phyloP scores from a whole-genome alignment of 2,888 invertebrate species.

The Saturnia pavonia region DNA sequence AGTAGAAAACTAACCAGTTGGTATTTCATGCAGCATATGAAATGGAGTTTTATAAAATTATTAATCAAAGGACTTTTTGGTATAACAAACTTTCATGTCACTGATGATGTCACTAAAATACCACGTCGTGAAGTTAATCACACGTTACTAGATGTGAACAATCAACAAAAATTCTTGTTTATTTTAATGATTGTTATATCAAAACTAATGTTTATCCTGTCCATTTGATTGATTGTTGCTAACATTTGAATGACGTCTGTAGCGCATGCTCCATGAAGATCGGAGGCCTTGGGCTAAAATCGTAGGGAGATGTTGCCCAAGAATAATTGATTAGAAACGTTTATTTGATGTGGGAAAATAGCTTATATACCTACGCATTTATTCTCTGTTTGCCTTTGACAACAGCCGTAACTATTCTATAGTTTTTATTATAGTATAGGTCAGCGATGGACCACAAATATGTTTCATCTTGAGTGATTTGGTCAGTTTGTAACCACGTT shows the following conservation, averaged over 20 bases:
- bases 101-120: slow-evolving; percentile 35
- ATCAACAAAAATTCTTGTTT: slow-evolving; percentile 60
- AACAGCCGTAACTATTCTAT: neutral
- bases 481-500: neutral
- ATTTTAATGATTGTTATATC: slow-evolving; percentile 66
- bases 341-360: slow-evolving; percentile 20
- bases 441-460: neutral
- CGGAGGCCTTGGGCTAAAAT: slow-evolving; percentile 46
- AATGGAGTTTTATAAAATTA: neutral
- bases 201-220: slow-evolving; percentile 67
- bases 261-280: slow-evolving; percentile 36
- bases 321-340: slow-evolving; percentile 19
- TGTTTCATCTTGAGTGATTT: neutral
- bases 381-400: slow-evolving; percentile 12
- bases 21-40: neutral
- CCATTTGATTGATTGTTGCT: slow-evolving; percentile 63
- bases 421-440: neutral
- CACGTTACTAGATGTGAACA: slow-evolving; percentile 45
- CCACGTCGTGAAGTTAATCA: slow-evolving; percentile 66
- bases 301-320: slow-evolving; percentile 21
- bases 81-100: neutral
- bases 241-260: slow-evolving; percentile 46
- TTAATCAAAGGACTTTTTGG: neutral
- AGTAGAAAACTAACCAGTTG: no score
- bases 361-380: slow-evolving; percentile 6